These are phyloP conservation scores for Oscheius myriophilus DNA, from an alignment of 2,888 invertebrate genomes.

Conservation along the genomic window DNA sequence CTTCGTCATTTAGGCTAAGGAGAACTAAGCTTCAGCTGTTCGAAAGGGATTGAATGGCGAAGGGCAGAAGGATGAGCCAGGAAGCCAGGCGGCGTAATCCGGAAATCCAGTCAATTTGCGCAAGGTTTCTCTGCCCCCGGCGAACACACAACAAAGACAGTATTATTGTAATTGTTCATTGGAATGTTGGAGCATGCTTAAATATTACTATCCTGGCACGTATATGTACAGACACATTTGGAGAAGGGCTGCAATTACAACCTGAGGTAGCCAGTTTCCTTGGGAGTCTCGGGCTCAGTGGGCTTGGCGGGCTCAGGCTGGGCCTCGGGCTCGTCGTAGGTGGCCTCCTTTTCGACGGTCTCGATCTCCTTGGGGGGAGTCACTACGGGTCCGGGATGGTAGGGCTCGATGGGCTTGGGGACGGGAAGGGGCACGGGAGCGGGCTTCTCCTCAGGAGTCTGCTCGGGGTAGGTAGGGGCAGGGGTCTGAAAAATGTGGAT, in stretches of 20 bases:
- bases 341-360: constrained; percentile 6
- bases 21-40: too few species aligned
- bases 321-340: constrained; percentile 9
- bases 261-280: constrained; percentile 21
- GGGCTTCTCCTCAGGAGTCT: too few species aligned
- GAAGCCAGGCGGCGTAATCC: constrained; percentile 8
- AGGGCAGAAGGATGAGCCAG: neutral
- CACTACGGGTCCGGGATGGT: too few species aligned
- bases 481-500: too few species aligned
- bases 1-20: too few species aligned
- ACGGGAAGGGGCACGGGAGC: too few species aligned
- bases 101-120: constrained; percentile 10
- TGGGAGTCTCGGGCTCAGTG: constrained; percentile 12
- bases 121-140: too few species aligned
- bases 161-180: neutral
- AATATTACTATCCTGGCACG: constrained; percentile 11
- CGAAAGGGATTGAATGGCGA: neutral
- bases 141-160: neutral
- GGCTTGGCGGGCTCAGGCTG: neutral
- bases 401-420: too few species aligned
- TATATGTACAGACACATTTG: constrained; percentile 24
- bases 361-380: constrained; percentile 11
- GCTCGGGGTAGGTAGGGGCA: too few species aligned
- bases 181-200: neutral
- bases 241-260: constrained; percentile 3